phyloP scores from a whole-genome alignment of 2,113 vertebrate species.

The Ammodytes marinus region DNA sequence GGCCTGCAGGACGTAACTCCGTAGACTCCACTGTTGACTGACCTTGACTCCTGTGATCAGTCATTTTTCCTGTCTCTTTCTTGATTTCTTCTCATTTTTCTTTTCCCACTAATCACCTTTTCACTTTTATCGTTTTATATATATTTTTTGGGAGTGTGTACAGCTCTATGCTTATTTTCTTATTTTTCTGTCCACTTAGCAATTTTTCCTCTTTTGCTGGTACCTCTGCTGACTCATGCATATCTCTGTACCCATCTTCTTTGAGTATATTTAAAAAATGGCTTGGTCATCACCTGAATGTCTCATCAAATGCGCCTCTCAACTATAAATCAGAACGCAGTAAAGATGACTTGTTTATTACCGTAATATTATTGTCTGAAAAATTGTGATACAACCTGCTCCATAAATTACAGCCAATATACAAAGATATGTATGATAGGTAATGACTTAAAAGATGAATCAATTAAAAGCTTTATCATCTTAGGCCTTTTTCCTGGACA shows the following conservation, averaged over 20 bases:
- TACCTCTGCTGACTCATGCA: background rate
- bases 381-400: background rate
- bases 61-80: background rate
- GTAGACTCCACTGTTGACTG: background rate
- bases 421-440: background rate
- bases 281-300: background rate
- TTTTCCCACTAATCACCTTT: background rate
- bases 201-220: background rate
- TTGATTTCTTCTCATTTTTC: background rate
- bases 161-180: background rate
- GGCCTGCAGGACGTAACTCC: slow-evolving; percentile 16
- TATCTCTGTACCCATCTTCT: background rate
- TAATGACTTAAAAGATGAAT: slow-evolving; percentile 5
- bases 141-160: background rate
- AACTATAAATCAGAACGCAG: background rate
- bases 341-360: background rate
- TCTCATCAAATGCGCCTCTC: slow-evolving; percentile 1
- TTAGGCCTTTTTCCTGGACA: background rate
- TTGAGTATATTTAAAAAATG: background rate
- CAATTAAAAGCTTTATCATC: background rate
- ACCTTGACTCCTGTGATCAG: slow-evolving; percentile 24
- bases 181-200: background rate
- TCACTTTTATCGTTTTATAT: background rate
- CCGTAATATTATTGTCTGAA: background rate
- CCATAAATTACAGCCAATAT: background rate